Evolutionary conservation across 2,888 invertebrate genomes (phyloP).

Genomic region (Agrilus mali): DNA sequence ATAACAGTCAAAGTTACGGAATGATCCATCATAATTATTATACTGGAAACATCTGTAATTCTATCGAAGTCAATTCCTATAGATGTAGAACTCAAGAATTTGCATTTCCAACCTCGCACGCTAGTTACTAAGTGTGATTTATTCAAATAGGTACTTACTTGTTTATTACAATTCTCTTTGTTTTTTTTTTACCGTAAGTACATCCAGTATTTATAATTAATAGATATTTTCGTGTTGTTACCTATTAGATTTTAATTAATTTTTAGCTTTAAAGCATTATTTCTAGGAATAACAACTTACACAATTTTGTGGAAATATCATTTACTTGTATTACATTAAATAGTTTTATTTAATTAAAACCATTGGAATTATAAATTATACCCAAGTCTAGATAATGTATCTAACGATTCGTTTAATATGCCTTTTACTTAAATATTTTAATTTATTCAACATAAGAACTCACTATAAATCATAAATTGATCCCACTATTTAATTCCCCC

Average conservation of each 20-base stretch:
- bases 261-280: not conserved
- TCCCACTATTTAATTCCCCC: too few relatives aligned
- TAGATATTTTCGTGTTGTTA: slow-evolving; percentile 1
- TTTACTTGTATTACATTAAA: too few relatives aligned
- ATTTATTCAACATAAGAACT: too few relatives aligned
- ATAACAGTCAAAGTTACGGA: slow-evolving; percentile 23
- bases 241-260: not conserved
- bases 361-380: too few relatives aligned
- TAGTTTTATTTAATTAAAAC: too few relatives aligned
- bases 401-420: too few relatives aligned
- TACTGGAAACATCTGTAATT: slow-evolving; percentile 23
- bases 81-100: slow-evolving; percentile 29
- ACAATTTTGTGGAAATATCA: too few relatives aligned
- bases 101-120: slow-evolving; percentile 19
- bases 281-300: not conserved
- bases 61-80: slow-evolving; percentile 25
- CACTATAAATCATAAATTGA: too few relatives aligned
- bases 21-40: slow-evolving; percentile 23
- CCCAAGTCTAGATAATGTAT: too few relatives aligned
- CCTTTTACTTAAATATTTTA: too few relatives aligned
- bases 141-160: not conserved
- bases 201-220: slow-evolving; percentile 1
- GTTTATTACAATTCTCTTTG: slow-evolving; percentile 1
- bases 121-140: not conserved
- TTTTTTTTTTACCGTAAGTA: not conserved